phyloP scores from a whole-genome alignment of 2,888 invertebrate genomes.

The Acanthoscelides obtectus region DNA sequence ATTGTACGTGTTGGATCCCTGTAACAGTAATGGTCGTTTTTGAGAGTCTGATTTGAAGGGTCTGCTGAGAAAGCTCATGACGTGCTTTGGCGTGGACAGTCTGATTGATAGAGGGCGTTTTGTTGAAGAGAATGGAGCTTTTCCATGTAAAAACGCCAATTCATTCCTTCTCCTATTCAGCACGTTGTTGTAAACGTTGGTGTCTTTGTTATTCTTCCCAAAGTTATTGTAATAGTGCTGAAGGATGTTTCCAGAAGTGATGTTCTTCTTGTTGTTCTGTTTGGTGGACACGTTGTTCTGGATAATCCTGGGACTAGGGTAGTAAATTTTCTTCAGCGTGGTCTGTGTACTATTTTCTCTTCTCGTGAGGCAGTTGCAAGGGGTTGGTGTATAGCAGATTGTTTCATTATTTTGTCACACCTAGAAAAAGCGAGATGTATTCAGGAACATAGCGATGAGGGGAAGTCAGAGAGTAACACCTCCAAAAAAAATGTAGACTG shows the following conservation, averaged over 20 bases:
- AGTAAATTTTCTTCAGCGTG: conserved; percentile 40
- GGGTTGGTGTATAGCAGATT: conserved; percentile 26
- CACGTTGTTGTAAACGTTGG: conserved; percentile 44
- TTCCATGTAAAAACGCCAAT: conserved; percentile 41
- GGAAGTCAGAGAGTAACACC: too few relatives aligned
- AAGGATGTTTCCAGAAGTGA: conserved; percentile 39
- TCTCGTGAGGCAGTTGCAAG: conserved; percentile 22
- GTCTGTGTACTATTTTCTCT: conserved; percentile 21
- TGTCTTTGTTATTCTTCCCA: conserved; percentile 40
- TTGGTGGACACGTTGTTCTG: conserved; percentile 29
- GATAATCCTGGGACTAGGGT: conserved; percentile 30
- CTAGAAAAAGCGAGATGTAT: too few relatives aligned
- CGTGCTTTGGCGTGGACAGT: conserved; percentile 45
- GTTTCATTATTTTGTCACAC: conserved; percentile 11
- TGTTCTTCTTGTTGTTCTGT: conserved; percentile 36
- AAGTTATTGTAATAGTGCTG: conserved; percentile 48
- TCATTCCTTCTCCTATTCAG: conserved; percentile 37
- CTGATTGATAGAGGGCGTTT: conserved; percentile 48
- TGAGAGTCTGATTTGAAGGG: conserved; percentile 46
- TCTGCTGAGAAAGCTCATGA: conserved; percentile 44
- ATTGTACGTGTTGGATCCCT: conserved; percentile 29
- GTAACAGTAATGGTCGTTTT: conserved; percentile 45
- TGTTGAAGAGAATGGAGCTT: conserved; percentile 54
- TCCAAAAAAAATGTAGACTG: too few relatives aligned
- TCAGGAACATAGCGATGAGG: too few relatives aligned